These are phyloP conservation scores for Abrostola triplasia DNA, from an alignment of 2,888 invertebrate genomes.

Conservation along the genomic window DNA sequence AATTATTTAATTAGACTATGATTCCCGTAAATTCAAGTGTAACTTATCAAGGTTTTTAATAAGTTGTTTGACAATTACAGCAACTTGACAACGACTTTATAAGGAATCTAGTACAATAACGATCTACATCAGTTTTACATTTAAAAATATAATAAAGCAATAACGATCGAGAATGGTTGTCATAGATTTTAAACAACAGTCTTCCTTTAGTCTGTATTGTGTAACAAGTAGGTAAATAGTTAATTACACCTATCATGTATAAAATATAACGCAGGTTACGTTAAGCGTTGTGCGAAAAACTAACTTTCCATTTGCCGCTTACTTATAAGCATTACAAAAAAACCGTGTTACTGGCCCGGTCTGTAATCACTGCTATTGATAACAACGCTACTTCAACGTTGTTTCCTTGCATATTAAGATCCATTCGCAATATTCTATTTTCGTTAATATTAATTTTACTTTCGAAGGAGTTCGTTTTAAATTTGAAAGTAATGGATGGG, in stretches of 20 bases:
- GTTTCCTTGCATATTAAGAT: slow-evolving; percentile 44
- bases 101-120: no score
- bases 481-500: no score
- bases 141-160: no score
- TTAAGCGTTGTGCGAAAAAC: slow-evolving; percentile 49
- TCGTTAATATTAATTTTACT: neutral
- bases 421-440: slow-evolving; percentile 4
- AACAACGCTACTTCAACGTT: slow-evolving; percentile 50
- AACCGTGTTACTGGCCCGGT: slow-evolving; percentile 45
- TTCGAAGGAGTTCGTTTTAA: no score
- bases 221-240: neutral
- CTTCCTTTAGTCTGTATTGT: neutral
- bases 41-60: no score
- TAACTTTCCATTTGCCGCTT: slow-evolving; percentile 58
- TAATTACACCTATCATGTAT: slow-evolving; percentile 31
- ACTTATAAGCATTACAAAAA: slow-evolving; percentile 55
- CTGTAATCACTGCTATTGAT: slow-evolving; percentile 61
- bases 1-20: no score
- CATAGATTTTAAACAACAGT: no score
- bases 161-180: no score
- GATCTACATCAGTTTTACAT: no score
- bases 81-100: no score
- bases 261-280: slow-evolving; percentile 47
- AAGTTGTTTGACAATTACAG: no score
- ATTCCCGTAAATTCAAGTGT: no score